These are phyloP conservation scores for Aphaenogaster ashmeadi DNA, from an alignment of 1,140 invertebrate species.

Conservation along the genomic window DNA sequence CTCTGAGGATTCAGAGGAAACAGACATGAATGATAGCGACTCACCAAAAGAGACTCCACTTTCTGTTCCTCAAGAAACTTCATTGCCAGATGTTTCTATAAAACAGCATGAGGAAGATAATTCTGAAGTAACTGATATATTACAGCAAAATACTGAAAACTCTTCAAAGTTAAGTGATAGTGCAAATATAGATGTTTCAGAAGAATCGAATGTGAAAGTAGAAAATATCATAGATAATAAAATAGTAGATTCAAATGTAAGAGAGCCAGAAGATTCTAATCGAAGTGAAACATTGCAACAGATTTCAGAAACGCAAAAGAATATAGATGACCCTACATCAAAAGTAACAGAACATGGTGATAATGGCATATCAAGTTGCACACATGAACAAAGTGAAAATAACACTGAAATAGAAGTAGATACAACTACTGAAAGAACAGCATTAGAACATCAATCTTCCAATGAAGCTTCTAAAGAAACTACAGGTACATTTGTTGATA, in stretches of 20 bases:
- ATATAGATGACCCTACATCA: neutral
- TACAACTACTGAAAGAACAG: neutral
- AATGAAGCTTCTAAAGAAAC: constrained; percentile 22
- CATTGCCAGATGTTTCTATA: constrained; percentile 6
- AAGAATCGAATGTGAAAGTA: constrained; percentile 20
- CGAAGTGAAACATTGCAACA: constrained; percentile 36
- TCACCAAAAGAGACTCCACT: constrained; percentile 24
- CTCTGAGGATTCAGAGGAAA: constrained; percentile 81
- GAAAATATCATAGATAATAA: neutral
- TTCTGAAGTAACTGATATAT: neutral
- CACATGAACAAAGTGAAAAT: constrained; percentile 17
- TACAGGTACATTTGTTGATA: neutral
- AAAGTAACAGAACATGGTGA: neutral
- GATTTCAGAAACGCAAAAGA: neutral
- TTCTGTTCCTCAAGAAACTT: constrained; percentile 53
- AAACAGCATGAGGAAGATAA: constrained; percentile 1
- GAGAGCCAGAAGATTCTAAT: constrained; percentile 10
- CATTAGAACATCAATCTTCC: constrained; percentile 28
- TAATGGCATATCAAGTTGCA: neutral
- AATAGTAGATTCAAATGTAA: constrained; percentile 3
- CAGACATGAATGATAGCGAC: constrained; percentile 51
- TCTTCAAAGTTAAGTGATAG: neutral
- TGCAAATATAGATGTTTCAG: neutral
- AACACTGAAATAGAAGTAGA: neutral
- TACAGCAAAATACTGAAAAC: constrained; percentile 12